phyloP scores from a whole-genome alignment of 1,140 invertebrate genomes.

The Diuraphis noxia region DNA sequence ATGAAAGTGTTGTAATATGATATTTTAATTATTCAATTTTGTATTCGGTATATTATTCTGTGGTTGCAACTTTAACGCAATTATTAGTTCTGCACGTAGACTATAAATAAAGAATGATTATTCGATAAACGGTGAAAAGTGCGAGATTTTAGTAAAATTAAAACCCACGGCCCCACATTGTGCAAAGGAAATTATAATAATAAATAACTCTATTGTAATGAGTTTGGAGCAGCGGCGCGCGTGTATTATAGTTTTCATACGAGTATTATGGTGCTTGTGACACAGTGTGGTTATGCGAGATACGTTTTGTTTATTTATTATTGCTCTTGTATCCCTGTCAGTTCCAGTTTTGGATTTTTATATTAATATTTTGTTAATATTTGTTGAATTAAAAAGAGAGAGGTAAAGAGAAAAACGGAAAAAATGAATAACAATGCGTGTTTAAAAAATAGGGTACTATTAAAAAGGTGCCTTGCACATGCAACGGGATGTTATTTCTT shows the following conservation, averaged over 20 bases:
- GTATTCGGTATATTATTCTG: not conserved
- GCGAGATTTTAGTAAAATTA: conserved; percentile 27
- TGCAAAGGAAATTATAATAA: conserved; percentile 18
- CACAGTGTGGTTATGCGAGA: conserved; percentile 27
- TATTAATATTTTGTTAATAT: conserved; percentile 48
- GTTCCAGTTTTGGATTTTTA: conserved; percentile 52
- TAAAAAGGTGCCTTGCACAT: conserved; percentile 32
- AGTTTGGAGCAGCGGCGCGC: not conserved
- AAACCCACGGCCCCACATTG: not conserved
- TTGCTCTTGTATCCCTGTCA: conserved; percentile 49
- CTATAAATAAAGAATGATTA: not conserved
- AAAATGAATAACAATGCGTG: conserved; percentile 30
- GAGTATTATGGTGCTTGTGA: conserved; percentile 35
- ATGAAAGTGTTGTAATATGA: not conserved
- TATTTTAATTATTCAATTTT: not conserved
- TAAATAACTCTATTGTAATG: conserved; percentile 39
- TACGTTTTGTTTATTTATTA: conserved; percentile 52
- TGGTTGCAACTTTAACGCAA: not conserved
- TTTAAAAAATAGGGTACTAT: conserved; percentile 36
- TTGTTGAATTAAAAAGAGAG: conserved; percentile 40
- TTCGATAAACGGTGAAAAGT: not conserved
- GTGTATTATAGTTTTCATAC: not conserved
- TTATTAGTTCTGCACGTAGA: not conserved
- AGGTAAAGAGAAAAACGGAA: conserved; percentile 6
- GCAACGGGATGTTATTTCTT: conserved; percentile 40